Evolutionary conservation across 1,140 invertebrate genomes (phyloP), one percentile per base, ranked within the genome.

Genomic region (Bicyclus anynana): DNA sequence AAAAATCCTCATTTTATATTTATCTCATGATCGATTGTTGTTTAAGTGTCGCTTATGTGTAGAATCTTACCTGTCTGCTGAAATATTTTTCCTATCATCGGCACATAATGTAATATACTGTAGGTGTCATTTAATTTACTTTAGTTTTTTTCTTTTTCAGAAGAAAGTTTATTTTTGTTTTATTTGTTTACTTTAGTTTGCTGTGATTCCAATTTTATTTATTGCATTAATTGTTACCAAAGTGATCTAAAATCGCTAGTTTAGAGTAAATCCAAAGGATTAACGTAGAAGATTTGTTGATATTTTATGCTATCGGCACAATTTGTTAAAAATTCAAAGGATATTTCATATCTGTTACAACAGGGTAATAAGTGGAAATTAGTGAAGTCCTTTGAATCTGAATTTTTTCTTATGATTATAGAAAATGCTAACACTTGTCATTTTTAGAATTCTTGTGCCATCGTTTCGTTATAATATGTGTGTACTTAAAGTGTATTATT

Each of bases 401-500:
- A 44, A 4, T 13, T 55, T 23, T 44, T 44, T 17, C 29, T 13
- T 40, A 37, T 12, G 16, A 21, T 12, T 14, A 26, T 44, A 7
- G 12, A 0, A 26, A 27, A 9, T 38, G 14, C 21, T 16, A 52
- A 38, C n/a, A 17, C 5, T 37, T 48, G 18, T 21, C 14, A 12
- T 10, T 26, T 38, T 51, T 17, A 21, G 38, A 35, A 33, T 13
- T 51, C 38, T 17, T 37, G 53, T 65, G 62, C 57, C 62, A 65
- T 59, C 62, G 52, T 59, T 44, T 56, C 48, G 42, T 61, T 33
- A 33, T 27, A 27, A 18, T 49, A 27, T 51, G 2, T 27, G 12
- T 72, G 73, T 74, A 76, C 76, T 78, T 79, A 76, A 75, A 49
- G 54, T 59, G 49, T 67, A 61, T 53, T 62, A 66, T 67, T 67